Conservation (phyloP, 2,888 invertebrate species). For the Eurytoma adleriae region DNA sequence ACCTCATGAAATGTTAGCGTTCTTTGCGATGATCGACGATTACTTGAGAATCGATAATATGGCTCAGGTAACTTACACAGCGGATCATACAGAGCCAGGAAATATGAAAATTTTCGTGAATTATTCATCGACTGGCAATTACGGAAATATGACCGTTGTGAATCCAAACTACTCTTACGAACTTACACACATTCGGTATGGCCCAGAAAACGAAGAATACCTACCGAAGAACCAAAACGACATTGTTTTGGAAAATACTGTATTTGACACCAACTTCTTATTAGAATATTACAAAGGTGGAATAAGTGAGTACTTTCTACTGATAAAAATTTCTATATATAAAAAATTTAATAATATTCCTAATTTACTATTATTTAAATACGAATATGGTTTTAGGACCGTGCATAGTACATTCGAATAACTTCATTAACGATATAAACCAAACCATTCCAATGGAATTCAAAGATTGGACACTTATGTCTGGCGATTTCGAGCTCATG, state of each 20-base stretch:
- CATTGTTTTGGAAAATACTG: slow-evolving; percentile 63
- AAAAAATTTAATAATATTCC: background rate
- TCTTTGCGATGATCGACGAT: slow-evolving; percentile 57
- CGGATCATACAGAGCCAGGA: slow-evolving; percentile 61
- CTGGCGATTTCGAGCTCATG: slow-evolving; percentile 66
- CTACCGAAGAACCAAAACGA: slow-evolving; percentile 44
- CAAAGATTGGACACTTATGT: slow-evolving; percentile 70
- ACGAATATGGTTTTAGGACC: slow-evolving; percentile 35
- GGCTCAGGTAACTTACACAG: slow-evolving; percentile 58
- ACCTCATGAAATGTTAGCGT: slow-evolving; percentile 50
- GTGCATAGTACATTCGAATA: slow-evolving; percentile 42
- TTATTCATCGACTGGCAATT: slow-evolving; percentile 63
- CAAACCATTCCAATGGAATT: slow-evolving; percentile 45
- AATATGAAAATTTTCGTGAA: slow-evolving; percentile 62
- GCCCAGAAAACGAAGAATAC: slow-evolving; percentile 48
- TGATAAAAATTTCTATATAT: background rate
- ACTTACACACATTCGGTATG: slow-evolving; percentile 62
- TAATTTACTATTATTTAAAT: background rate
- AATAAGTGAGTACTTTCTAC: slow-evolving; percentile 51
- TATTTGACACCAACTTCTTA: slow-evolving; percentile 62
- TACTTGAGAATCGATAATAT: slow-evolving; percentile 53
- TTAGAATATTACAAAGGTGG: slow-evolving; percentile 38
- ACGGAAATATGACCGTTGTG: slow-evolving; percentile 64
- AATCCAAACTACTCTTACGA: slow-evolving; percentile 65
- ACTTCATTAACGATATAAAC: slow-evolving; percentile 45